These are phyloP conservation scores for Rhea pennata DNA, from an alignment of 2,113 vertebrate species.

Conservation along the genomic window DNA sequence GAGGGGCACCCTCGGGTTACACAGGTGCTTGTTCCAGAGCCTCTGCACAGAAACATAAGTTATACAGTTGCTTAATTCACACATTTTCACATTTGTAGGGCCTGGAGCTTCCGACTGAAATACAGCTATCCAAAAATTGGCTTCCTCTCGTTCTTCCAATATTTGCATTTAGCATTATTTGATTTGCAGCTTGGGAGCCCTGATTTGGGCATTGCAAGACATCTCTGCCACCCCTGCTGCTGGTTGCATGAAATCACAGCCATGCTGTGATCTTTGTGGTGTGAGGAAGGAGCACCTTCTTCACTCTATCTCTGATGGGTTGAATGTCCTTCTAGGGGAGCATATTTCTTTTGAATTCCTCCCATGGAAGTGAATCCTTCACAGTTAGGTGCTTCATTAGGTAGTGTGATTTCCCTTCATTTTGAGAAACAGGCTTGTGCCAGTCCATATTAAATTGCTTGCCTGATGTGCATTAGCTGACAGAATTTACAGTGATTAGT, in stretches of 20 bases:
- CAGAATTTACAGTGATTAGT: too few relatives aligned
- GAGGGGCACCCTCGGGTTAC: too few relatives aligned
- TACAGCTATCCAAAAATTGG: fast-evolving
- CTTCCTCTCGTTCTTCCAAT: neutral
- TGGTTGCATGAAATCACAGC: too few relatives aligned
- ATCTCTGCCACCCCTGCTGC: too few relatives aligned
- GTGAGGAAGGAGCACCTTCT: too few relatives aligned
- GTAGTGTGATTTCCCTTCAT: neutral
- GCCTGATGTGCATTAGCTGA: fast-evolving
- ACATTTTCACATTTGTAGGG: fast-evolving
- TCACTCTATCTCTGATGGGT: too few relatives aligned
- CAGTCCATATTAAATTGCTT: neutral
- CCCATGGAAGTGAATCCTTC: neutral
- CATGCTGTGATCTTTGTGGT: too few relatives aligned
- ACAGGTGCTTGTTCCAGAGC: fast-evolving
- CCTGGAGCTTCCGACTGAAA: neutral
- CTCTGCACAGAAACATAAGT: neutral
- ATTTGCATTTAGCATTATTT: fast-evolving
- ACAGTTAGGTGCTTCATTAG: neutral
- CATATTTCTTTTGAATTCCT: neutral
- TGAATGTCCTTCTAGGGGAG: neutral
- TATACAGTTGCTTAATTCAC: fast-evolving
- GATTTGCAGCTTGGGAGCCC: fast-evolving
- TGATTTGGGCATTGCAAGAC: too few relatives aligned
- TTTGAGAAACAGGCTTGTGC: fast-evolving